phyloP scores from a whole-genome alignment of 2,888 invertebrate species.

The Adelognathus sp. region DNA sequence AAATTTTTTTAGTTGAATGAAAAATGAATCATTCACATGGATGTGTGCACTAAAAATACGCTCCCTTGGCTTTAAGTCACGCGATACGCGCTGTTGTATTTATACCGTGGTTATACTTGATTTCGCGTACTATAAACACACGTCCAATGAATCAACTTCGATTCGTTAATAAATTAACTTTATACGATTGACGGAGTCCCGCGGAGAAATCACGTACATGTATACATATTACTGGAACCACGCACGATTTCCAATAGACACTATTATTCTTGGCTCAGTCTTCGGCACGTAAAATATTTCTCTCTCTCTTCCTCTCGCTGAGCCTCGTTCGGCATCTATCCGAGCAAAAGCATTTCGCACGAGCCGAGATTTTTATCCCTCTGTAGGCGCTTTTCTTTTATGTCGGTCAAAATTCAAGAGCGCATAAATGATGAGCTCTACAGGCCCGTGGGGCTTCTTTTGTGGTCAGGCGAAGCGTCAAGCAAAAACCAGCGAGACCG shows the following conservation, averaged over 20 bases:
- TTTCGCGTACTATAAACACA: background rate
- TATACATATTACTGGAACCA: background rate
- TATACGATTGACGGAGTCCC: conserved; percentile 22
- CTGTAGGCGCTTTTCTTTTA: conserved; percentile 32
- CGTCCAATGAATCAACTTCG: conserved; percentile 30
- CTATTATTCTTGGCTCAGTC: conserved; percentile 49
- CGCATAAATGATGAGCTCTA: conserved; percentile 29
- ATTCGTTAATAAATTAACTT: conserved; percentile 42
- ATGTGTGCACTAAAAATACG: too few relatives aligned
- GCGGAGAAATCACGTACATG: background rate
- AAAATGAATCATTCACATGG: too few relatives aligned
- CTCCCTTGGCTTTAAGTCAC: too few relatives aligned
- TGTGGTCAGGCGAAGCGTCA: conserved; percentile 42
- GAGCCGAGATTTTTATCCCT: background rate
- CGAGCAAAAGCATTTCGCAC: background rate
- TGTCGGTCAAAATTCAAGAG: conserved; percentile 31
- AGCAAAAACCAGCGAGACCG: background rate
- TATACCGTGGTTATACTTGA: background rate
- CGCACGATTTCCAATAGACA: conserved; percentile 22
- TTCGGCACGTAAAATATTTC: conserved; percentile 1
- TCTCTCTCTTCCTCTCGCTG: conserved; percentile 20
- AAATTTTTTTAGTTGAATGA: too few relatives aligned
- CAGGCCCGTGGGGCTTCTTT: conserved; percentile 3
- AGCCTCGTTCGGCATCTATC: conserved; percentile 21
- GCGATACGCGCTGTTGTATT: background rate